Conservation (phyloP, 2,797 vertebrate species). For the Mormyrus proboscirostris region DNA sequence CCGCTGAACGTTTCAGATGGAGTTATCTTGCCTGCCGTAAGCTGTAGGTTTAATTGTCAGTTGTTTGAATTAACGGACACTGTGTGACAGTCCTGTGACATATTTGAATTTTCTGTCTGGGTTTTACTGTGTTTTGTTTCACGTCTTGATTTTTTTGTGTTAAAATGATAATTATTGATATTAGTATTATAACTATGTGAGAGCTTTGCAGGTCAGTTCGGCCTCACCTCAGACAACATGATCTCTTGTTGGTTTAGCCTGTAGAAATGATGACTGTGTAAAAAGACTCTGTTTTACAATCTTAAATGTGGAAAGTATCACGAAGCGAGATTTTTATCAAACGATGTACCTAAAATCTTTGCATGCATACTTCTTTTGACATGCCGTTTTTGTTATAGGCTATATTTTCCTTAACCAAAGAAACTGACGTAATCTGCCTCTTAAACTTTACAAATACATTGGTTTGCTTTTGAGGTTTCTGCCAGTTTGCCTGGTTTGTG, state of each 20-base stretch:
- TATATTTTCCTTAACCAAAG: conserved; percentile 56
- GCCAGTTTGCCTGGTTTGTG: conserved; percentile 9
- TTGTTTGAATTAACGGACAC: conserved; percentile 12
- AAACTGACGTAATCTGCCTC: conserved; percentile 38
- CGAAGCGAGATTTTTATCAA: conserved; percentile 28
- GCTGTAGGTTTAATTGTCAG: conserved; percentile 8
- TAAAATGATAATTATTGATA: conserved; percentile 50
- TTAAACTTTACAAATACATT: conserved; percentile 20
- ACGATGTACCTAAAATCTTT: conserved; percentile 17
- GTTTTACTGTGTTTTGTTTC: conserved; percentile 42
- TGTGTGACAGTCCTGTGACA: conserved; percentile 23
- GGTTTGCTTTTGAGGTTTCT: conserved; percentile 24
- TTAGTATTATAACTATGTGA: conserved; percentile 41
- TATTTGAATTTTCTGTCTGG: conserved; percentile 49
- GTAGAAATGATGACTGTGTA: neutral
- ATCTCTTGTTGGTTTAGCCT: conserved; percentile 31
- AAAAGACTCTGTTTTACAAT: neutral
- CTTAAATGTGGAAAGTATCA: conserved; percentile 20
- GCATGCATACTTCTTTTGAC: conserved; percentile 15
- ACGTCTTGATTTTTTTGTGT: conserved; percentile 30
- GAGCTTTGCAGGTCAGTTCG: conserved; percentile 43
- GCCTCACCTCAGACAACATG: neutral
- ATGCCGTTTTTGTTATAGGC: neutral
- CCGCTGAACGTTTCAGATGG: neutral
- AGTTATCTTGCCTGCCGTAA: neutral